phyloP scores from a whole-genome alignment of 2,113 vertebrate species.

The Astur gentilis region DNA sequence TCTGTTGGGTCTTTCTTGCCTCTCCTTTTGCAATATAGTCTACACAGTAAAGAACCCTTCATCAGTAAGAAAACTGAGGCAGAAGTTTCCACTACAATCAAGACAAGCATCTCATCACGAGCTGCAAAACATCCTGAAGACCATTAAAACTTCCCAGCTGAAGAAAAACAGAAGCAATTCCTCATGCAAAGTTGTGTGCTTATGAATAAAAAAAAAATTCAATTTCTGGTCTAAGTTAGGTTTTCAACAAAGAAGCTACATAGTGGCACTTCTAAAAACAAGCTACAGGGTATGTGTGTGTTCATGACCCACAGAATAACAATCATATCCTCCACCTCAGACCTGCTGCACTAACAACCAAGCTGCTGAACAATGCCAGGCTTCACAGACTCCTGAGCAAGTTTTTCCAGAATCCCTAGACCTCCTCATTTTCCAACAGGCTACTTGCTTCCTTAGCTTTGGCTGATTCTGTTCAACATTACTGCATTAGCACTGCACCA shows the following conservation, averaged over 20 bases:
- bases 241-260: neutral
- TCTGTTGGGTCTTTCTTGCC: neutral
- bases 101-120: neutral
- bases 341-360: neutral
- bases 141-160: neutral
- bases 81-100: neutral
- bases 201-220: neutral
- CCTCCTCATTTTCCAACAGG: neutral
- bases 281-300: rapidly evolving
- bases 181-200: neutral
- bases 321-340: neutral
- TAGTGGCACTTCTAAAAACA: neutral
- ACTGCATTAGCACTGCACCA: neutral
- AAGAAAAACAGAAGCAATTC: neutral
- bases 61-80: neutral
- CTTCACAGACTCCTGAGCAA: neutral
- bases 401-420: neutral
- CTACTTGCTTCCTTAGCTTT: neutral
- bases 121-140: neutral
- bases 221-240: neutral
- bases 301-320: neutral
- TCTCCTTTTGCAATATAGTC: neutral
- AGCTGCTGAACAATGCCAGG: neutral
- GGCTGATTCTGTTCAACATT: neutral
- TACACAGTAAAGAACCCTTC: neutral